Evolutionary conservation across 2,113 vertebrate genomes (phyloP).

Genomic region (Callipepla squamata): DNA sequence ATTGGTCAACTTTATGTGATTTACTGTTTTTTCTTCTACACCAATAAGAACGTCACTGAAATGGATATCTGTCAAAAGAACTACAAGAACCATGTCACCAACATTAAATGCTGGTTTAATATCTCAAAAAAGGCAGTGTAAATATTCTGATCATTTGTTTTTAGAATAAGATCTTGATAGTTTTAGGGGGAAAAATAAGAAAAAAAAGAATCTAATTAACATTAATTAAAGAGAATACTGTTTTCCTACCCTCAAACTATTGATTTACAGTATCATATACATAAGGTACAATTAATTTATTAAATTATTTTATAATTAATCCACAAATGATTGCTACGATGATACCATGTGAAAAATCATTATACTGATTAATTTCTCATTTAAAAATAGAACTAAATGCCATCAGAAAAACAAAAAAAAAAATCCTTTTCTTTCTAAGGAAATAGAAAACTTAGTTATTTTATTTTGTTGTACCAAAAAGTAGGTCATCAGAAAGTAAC

Average conservation of each 20-base stretch:
- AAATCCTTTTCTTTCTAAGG: not conserved
- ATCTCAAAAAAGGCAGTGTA: not conserved
- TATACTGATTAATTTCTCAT: not conserved
- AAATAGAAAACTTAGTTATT: not conserved
- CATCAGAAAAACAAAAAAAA: not conserved
- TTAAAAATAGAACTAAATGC: conserved; percentile 22
- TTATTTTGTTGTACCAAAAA: not conserved
- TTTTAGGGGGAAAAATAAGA: not conserved
- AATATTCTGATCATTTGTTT: not conserved
- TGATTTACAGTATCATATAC: conserved; percentile 13
- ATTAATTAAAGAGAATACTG: conserved; percentile 35
- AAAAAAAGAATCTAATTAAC: conserved; percentile 27
- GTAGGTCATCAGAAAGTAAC: not conserved
- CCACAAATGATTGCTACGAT: conserved; percentile 31
- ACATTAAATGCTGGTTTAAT: not conserved
- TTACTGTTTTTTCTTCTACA: conserved; percentile 16
- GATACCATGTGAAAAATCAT: conserved; percentile 25
- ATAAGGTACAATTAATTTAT: conserved; percentile 26
- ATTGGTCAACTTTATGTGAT: not conserved
- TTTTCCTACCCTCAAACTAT: conserved; percentile 12
- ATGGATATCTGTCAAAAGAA: not conserved
- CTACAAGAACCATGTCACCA: not conserved
- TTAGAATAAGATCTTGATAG: not conserved
- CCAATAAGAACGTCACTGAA: not conserved
- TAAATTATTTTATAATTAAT: conserved; percentile 44